phyloP scores from a whole-genome alignment of 2,113 vertebrate species.

The Rhipidura dahli region DNA sequence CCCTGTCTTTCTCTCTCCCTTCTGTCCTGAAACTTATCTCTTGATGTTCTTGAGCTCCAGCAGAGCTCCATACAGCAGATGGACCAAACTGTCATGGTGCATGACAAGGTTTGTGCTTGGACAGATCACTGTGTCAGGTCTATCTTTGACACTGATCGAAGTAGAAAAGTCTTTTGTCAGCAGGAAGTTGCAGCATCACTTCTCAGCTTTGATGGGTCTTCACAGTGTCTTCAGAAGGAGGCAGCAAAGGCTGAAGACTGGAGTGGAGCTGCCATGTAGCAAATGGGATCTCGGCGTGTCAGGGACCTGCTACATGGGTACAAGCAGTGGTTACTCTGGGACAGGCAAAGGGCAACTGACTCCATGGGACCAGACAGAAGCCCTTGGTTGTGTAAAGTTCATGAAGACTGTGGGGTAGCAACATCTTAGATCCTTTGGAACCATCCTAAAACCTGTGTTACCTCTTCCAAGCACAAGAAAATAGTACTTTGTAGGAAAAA shows the following conservation, averaged over 20 bases:
- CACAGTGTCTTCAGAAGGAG: not conserved
- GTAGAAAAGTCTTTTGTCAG: not conserved
- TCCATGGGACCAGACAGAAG: not conserved
- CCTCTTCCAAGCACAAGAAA: not conserved
- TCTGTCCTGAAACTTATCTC: not conserved
- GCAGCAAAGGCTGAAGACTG: not conserved
- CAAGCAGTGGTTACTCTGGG: not conserved
- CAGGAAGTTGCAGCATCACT: not conserved
- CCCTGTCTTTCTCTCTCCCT: not conserved
- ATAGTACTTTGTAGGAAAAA: not conserved
- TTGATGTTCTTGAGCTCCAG: not conserved
- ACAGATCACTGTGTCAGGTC: not conserved
- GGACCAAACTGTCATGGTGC: fast-evolving
- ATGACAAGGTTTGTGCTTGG: not conserved
- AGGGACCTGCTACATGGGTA: fast-evolving
- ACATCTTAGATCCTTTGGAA: not conserved
- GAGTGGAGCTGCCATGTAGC: not conserved
- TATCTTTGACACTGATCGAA: not conserved
- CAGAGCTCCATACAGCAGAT: fast-evolving
- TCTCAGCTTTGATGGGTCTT: not conserved
- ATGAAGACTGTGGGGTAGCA: not conserved
- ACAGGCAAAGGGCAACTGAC: fast-evolving
- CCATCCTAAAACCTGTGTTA: not conserved
- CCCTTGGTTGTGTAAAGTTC: not conserved
- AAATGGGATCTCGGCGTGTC: fast-evolving